Base-by-base conservation (phyloP, 2,888 invertebrate genomes). In the Phengaris arion region DNA sequence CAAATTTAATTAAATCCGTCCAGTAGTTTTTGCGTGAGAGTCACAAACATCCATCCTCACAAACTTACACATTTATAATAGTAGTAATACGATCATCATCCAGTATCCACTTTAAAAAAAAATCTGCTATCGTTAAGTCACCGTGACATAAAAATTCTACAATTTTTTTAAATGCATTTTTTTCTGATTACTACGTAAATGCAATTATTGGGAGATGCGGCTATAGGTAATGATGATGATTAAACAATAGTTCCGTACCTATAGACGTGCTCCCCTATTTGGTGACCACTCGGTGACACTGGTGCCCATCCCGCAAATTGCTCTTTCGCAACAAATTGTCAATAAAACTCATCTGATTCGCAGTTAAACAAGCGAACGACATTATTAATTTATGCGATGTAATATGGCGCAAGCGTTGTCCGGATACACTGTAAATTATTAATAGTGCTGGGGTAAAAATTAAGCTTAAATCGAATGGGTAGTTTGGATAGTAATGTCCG, bases 331-430 rank as follows among this genome's bases (percentile, higher is more conserved):
- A 89, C 93, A 90, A 92, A 93, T 93, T 93, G 93, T 92, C 93
- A 93, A 93, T 93, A 93, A 93, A 93, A 93, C 91, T 93, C 93
- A 92, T 93, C 92, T 90, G 92, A 93, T 92, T 93, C 93, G 92
- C 92, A 93, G 92, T 92, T 92, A 92, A 93, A 93, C 92, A 93
- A 89, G 92, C 93, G 91, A 89, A 87, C 89, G 90, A 90, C 92
- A 92, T 93, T 92, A 93, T 93, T 93, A 93, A 93, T 93, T 93
- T 93, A 93, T 93, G 93, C 90, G 88, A 87, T 92, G 92, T 93
- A 93, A 93, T 93, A 93, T 92, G 89, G 91, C 89, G 91, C 91
- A 91, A 89, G 88, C 90, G 91, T 87, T 89, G 86, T 88, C 91
- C 89, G 91, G 92, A 91, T 91, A 89, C 91, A 86, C 86, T 89